Percentiles rank a stretch among this genome's conserved stretches.
Evolutionary conservation across 2,888 invertebrate genomes (phyloP).

Genomic region (Drosophila dives): DNA sequence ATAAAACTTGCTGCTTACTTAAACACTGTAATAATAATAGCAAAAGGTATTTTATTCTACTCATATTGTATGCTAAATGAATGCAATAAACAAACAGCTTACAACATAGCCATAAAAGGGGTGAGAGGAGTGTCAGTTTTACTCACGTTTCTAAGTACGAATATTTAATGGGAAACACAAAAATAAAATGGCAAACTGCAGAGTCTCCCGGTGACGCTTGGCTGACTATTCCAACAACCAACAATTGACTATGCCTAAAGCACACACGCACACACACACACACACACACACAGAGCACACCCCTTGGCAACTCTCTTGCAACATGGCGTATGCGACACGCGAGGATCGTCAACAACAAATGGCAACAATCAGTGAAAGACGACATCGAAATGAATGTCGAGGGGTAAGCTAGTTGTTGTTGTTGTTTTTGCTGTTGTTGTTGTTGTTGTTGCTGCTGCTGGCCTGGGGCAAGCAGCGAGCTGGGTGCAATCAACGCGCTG

Average conservation of each 20-base stretch:
- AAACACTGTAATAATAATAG: slow-evolving; percentile 34
- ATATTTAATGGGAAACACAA: slow-evolving; percentile 40
- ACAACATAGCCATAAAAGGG: slow-evolving; percentile 34
- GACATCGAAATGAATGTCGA: slow-evolving; percentile 14
- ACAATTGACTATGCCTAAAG: slow-evolving; percentile 24
- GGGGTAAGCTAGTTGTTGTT: not conserved
- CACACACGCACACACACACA: slow-evolving; percentile 17
- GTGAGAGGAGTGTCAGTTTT: not conserved
- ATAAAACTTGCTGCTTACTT: slow-evolving; percentile 56
- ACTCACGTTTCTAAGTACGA: slow-evolving; percentile 14
- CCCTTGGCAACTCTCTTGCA: slow-evolving; percentile 26
- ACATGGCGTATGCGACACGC: slow-evolving; percentile 47
- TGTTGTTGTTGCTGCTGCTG: not conserved
- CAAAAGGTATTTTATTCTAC: slow-evolving; percentile 8
- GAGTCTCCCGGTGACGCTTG: slow-evolving; percentile 38
- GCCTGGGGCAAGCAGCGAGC: slow-evolving; percentile 12
- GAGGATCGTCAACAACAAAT: slow-evolving; percentile 65
- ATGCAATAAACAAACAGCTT: slow-evolving; percentile 64
- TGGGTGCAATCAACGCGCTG: slow-evolving; percentile 74
- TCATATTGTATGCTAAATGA: slow-evolving; percentile 62
- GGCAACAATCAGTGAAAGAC: slow-evolving; percentile 65
- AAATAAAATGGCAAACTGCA: slow-evolving; percentile 27
- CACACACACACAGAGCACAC: slow-evolving; percentile 19
- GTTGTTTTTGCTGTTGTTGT: not conserved
- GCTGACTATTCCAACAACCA: slow-evolving; percentile 30